These are phyloP conservation scores for Drosophila orosa DNA, from an alignment of 1,140 invertebrate species.

Conservation along the genomic window DNA sequence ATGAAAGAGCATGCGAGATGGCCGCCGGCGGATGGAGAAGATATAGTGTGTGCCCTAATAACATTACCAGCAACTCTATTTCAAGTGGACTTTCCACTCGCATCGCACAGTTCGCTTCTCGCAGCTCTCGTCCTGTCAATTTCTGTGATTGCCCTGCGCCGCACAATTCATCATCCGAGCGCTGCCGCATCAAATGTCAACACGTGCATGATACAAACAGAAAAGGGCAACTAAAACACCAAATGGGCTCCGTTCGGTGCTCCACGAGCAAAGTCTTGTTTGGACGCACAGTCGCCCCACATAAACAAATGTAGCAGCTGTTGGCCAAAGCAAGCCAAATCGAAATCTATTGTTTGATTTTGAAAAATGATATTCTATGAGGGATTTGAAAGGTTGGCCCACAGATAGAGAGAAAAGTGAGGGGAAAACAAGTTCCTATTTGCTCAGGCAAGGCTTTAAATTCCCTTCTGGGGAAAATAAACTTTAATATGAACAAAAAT, in stretches of 20 bases:
- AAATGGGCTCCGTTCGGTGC: conserved; percentile 18
- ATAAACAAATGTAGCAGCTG: conserved; percentile 60
- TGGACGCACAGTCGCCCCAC: conserved; percentile 35
- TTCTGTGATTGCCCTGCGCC: conserved; percentile 60
- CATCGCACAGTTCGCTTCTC: neutral
- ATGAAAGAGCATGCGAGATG: conserved; percentile 47
- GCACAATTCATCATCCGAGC: conserved; percentile 58
- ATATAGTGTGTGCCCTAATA: conserved; percentile 44
- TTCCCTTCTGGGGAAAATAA: neutral
- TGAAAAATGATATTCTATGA: conserved; percentile 55
- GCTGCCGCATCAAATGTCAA: conserved; percentile 59
- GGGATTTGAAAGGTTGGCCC: conserved; percentile 17
- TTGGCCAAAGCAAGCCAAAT: conserved; percentile 13
- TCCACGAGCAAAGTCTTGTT: conserved; percentile 29
- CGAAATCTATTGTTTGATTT: conserved; percentile 48
- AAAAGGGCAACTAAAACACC: conserved; percentile 20
- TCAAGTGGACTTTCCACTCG: conserved; percentile 47
- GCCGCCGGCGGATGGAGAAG: conserved; percentile 3
- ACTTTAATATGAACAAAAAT: neutral
- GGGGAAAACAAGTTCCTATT: neutral
- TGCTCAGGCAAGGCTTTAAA: neutral
- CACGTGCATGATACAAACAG: conserved; percentile 57
- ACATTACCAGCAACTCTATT: conserved; percentile 60
- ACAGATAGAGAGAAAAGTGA: neutral
- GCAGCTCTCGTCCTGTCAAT: conserved; percentile 45